Evolutionary conservation across 2,888 invertebrate species (phyloP).

Genomic region (Apodemia hepburni): DNA sequence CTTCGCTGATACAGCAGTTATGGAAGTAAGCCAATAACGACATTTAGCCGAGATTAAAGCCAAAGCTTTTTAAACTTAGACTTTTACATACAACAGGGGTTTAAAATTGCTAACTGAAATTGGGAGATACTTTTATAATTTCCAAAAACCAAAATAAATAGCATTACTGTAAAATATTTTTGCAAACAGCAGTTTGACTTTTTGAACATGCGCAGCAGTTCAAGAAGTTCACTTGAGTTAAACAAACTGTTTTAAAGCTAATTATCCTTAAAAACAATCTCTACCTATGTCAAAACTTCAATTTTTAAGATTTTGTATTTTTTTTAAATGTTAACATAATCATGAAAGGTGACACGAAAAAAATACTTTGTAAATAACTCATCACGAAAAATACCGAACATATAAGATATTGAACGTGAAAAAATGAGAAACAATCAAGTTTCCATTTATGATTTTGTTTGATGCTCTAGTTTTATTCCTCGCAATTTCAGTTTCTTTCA

Average conservation of each 20-base stretch:
- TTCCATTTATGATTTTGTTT: neutral
- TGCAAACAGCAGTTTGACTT: neutral
- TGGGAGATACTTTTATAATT: neutral
- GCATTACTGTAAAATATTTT: neutral
- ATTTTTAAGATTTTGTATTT: no score
- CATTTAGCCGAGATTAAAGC: no score
- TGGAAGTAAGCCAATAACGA: no score
- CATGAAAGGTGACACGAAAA: neutral
- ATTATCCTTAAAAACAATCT: no score
- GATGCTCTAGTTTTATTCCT: neutral
- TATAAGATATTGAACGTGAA: neutral
- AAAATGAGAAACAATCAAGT: neutral
- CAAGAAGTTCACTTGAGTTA: no score
- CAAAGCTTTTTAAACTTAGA: neutral
- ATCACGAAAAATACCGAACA: neutral
- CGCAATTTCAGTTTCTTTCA: slow-evolving; percentile 9
- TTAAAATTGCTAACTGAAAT: neutral
- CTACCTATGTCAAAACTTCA: no score
- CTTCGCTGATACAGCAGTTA: no score
- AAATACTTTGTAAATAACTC: neutral
- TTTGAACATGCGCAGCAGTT: no score
- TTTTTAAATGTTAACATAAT: neutral
- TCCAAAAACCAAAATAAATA: neutral
- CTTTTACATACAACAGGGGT: neutral
- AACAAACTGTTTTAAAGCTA: no score